phyloP scores from a whole-genome alignment of 1,140 invertebrate genomes.

The Nomia melanderi region DNA sequence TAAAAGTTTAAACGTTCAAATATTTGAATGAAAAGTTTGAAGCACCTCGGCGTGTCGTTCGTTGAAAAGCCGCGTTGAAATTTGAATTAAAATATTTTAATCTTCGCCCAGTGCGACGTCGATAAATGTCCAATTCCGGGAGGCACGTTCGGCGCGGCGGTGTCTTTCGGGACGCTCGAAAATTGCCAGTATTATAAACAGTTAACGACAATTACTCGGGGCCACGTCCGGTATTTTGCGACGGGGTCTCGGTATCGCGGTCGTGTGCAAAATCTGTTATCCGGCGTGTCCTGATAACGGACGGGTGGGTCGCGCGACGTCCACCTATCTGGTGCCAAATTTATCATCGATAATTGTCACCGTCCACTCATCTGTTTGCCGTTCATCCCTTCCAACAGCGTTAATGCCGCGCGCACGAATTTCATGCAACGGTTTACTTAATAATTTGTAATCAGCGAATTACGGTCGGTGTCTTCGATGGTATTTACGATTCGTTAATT shows the following conservation, averaged over 20 bases:
- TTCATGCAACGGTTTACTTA: conserved; percentile 66
- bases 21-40: too few relatives aligned
- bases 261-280: conserved; percentile 57
- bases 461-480: conserved; percentile 6
- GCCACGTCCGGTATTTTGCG: conserved; percentile 39
- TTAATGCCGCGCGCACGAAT: conserved; percentile 52
- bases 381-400: conserved; percentile 25
- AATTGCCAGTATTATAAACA: conserved; percentile 39
- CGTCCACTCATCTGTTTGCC: conserved; percentile 54
- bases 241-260: conserved; percentile 11
- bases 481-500: too few relatives aligned
- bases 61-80: too few relatives aligned
- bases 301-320: conserved; percentile 13
- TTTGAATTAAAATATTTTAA: conserved; percentile 7
- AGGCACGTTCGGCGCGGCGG: background rate
- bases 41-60: too few relatives aligned
- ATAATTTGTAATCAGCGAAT: conserved; percentile 72
- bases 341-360: conserved; percentile 68
- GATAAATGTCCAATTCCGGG: background rate
- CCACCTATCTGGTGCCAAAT: conserved; percentile 37
- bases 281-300: conserved; percentile 34
- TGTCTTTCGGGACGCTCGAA: background rate
- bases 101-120: background rate
- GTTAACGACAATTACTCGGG: conserved; percentile 55
- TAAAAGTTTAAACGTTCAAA: too few relatives aligned